Conservation (phyloP, 1,140 invertebrate species). For the Latrodectus geometricus region DNA sequence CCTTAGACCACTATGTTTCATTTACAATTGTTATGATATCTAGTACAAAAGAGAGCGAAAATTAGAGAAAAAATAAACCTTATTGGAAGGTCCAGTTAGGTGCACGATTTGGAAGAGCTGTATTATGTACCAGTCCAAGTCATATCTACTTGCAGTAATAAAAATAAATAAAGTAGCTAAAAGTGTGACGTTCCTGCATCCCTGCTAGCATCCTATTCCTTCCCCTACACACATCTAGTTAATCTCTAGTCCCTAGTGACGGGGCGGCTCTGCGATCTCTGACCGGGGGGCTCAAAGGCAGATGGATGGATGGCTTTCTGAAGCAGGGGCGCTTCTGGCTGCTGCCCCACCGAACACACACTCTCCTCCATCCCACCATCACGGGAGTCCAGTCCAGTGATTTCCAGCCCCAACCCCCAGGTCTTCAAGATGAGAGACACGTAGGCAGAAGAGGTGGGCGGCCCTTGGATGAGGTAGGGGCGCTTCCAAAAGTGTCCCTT, state of each 20-base stretch:
- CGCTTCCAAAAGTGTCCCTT: slow-evolving; percentile 25
- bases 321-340: not conserved
- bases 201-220: too few species aligned
- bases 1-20: too few species aligned
- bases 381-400: slow-evolving; percentile 16
- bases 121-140: too few species aligned
- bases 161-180: too few species aligned
- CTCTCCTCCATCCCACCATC: not conserved
- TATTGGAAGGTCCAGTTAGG: too few species aligned
- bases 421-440: slow-evolving; percentile 8
- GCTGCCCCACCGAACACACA: not conserved
- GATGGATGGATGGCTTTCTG: slow-evolving; percentile 39
- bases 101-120: too few species aligned
- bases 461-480: not conserved
- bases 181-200: too few species aligned
- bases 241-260: not conserved
- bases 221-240: not conserved
- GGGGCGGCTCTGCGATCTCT: slow-evolving; percentile 6
- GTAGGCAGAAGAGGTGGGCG: not conserved
- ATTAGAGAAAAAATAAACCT: too few species aligned
- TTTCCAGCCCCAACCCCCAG: not conserved
- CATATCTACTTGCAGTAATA: too few species aligned
- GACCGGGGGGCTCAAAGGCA: slow-evolving; percentile 9
- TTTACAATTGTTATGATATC: too few species aligned
- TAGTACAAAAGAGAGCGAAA: too few species aligned